Percentiles rank a stretch among this genome's conserved stretches.
Evolutionary conservation across 1,140 invertebrate species (phyloP).

Genomic region (Macrocentrus cingulum): DNA sequence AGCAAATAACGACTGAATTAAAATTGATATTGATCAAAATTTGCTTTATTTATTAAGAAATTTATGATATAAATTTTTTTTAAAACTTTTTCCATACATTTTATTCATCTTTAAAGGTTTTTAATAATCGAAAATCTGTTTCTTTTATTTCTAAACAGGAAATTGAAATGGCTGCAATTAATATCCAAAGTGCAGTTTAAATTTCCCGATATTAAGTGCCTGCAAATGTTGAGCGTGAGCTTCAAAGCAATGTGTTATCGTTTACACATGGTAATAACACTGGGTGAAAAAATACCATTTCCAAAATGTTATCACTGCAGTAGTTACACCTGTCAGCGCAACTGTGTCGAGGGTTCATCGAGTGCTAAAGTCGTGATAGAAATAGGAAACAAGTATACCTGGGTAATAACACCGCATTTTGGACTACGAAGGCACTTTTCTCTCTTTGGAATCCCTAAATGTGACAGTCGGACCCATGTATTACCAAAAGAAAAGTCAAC

Average conservation of each 20-base stretch:
- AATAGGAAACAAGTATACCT: conserved; percentile 59
- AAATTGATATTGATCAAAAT: no score
- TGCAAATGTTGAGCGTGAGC: conserved; percentile 51
- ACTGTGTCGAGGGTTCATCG: conserved; percentile 54
- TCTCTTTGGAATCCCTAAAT: conserved; percentile 57
- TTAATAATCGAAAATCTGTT: conserved; percentile 4
- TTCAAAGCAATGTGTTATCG: conserved; percentile 58
- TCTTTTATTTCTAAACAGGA: conserved; percentile 44
- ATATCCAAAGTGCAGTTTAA: conserved; percentile 53
- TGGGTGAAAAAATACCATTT: conserved; percentile 50
- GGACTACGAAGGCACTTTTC: conserved; percentile 53
- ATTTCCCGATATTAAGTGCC: conserved; percentile 55
- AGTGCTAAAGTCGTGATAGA: conserved; percentile 57
- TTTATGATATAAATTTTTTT: no score
- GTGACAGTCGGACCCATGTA: conserved; percentile 45
- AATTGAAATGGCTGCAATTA: conserved; percentile 57
- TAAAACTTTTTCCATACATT: no score
- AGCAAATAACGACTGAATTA: no score
- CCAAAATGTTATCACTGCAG: conserved; percentile 56
- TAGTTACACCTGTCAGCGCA: conserved; percentile 56
- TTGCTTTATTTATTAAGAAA: no score
- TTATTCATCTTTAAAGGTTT: neutral
- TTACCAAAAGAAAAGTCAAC: conserved; percentile 7
- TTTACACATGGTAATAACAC: conserved; percentile 52
- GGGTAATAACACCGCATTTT: conserved; percentile 55